phyloP scores from a whole-genome alignment of 2,113 vertebrate genomes.

The Nipponia nippon region DNA sequence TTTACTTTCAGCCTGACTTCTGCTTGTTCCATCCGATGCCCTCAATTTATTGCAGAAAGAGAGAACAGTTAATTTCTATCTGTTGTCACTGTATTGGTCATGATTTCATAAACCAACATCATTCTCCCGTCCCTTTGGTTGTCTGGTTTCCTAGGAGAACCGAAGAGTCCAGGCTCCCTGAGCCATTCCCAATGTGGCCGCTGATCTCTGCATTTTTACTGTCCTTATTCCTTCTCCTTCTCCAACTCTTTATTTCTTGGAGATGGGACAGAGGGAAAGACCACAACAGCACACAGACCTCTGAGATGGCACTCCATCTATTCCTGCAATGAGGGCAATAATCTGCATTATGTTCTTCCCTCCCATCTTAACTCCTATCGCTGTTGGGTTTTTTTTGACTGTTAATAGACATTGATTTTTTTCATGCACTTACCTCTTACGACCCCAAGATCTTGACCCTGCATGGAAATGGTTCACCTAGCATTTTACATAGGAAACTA shows the following conservation, averaged over 20 bases:
- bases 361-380: not conserved
- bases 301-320: not conserved
- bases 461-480: not conserved
- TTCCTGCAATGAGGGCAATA: not conserved
- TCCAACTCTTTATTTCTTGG: not conserved
- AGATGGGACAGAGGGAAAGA: not conserved
- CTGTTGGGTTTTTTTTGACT: not conserved
- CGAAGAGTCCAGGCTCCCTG: too few relatives aligned
- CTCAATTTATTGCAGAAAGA: not conserved
- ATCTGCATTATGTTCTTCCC: not conserved
- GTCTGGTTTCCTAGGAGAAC: not conserved
- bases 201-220: not conserved
- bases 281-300: too few relatives aligned
- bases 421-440: not conserved
- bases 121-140: not conserved
- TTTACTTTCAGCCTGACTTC: not conserved
- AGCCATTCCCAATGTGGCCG: accelerated
- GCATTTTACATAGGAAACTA: not conserved
- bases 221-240: not conserved
- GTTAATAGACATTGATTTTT: too few relatives aligned
- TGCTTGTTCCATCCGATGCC: not conserved
- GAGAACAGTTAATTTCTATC: too few relatives aligned
- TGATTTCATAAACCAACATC: not conserved
- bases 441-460: not conserved
- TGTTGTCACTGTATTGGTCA: not conserved